Base-by-base conservation (phyloP, 2,113 vertebrate species). In the Scytalopus superciliaris region DNA sequence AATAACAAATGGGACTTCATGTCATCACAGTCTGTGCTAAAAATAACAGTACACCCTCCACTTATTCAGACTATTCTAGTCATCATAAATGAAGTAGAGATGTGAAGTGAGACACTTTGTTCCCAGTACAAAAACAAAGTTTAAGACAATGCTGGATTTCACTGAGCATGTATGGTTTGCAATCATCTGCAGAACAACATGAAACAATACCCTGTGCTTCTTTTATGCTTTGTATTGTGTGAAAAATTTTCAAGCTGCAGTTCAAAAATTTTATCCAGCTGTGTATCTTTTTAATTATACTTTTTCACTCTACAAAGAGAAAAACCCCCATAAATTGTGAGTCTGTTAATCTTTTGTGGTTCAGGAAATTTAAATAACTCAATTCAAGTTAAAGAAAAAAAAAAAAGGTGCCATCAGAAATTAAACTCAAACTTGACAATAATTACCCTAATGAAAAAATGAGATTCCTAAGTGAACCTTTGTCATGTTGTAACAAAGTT, bases 381-480 rank as follows among this genome's bases (percentile, higher is more conserved):
- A 75, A 73, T 56, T 85, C 28, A 75, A 56, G 7, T 47, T 42
- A 3, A 14, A 27, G 53, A n/a, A n/a, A n/a, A n/a, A 22, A n/a
- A 22, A 35, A 57, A 12, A 57, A 59, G n/a, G n/a, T 59, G 7
- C 47, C 42, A 73, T 19, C 69, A 80, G 94, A 90, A 90, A 64
- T 81, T 74, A 92, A 84, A 55, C 17, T 67, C 30, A 60, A 87
- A 53, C 42, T 91, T 87, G 64, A 77, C 18, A 63, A 59, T 70
- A 93, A 87, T 85, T 82, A 91, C n/a, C 7, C 27, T 45, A 85
- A 73, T 63, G 63, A 82, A 94, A 40, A 95, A 94, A 37, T 22
- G 28, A 79, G 73, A 80, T 63, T 94, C 68, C 56, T 75, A 67
- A 94, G 88, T 53, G 55, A 93, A 83, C 33, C 21, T 89, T 89